Evolutionary conservation across 2,888 invertebrate genomes (phyloP).

Genomic region (Notodonta dromedarius): DNA sequence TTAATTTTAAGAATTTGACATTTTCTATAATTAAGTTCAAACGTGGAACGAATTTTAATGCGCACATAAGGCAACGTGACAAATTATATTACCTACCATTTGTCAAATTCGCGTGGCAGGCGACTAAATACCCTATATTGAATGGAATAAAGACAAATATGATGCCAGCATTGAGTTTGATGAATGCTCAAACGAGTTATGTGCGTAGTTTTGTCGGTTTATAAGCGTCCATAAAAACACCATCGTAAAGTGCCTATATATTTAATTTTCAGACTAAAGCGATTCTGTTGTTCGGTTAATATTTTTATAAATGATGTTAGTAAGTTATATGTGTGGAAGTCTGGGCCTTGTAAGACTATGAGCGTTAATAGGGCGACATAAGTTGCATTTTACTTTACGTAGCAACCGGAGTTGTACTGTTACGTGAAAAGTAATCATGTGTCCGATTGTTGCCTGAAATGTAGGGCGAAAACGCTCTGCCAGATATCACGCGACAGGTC

Average conservation of each 20-base stretch:
- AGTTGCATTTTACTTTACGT: slow-evolving; percentile 34
- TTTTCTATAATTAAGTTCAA: slow-evolving; percentile 35
- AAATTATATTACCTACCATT: slow-evolving; percentile 24
- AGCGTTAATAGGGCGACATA: neutral
- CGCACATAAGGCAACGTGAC: slow-evolving; percentile 30
- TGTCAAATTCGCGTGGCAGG: slow-evolving; percentile 30
- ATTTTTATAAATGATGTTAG: slow-evolving; percentile 38
- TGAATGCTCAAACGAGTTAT: slow-evolving; percentile 30
- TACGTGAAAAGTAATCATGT: slow-evolving; percentile 31
- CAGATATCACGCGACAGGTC: too few species aligned
- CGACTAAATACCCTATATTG: slow-evolving; percentile 24
- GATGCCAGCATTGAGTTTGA: slow-evolving; percentile 30
- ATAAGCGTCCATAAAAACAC: slow-evolving; percentile 37
- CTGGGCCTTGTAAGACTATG: slow-evolving; percentile 14
- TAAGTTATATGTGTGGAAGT: slow-evolving; percentile 25
- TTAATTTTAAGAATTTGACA: slow-evolving; percentile 48
- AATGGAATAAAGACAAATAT: slow-evolving; percentile 22
- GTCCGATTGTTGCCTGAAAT: neutral
- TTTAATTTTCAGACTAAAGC: slow-evolving; percentile 35
- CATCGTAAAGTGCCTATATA: slow-evolving; percentile 45
- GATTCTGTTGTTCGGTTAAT: slow-evolving; percentile 41
- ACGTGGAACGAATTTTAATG: slow-evolving; percentile 34
- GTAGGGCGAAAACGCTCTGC: too few species aligned
- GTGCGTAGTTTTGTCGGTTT: slow-evolving; percentile 29
- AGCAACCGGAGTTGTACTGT: slow-evolving; percentile 67